A percentile compares a stretch with the other conserved stretches of the same genome.
Evolutionary conservation across 2,888 invertebrate genomes (phyloP).

Genomic region (Deilephila porcellus): DNA sequence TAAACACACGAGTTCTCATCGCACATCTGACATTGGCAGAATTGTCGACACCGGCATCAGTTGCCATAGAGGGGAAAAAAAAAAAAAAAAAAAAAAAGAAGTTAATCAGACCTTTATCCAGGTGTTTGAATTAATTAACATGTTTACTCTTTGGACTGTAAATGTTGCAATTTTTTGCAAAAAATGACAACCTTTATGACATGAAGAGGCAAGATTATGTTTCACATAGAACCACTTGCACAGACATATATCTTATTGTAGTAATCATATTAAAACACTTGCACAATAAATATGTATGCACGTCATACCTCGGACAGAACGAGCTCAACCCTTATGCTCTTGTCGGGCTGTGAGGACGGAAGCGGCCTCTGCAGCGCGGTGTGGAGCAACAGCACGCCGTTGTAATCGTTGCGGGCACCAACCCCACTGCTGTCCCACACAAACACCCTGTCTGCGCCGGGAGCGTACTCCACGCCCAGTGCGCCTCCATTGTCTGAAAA

Average conservation of each 20-base stretch:
- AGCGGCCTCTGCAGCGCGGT: slow-evolving; percentile 94
- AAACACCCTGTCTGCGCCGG: slow-evolving; percentile 92
- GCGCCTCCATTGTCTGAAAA: slow-evolving; percentile 86
- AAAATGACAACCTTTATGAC: no score
- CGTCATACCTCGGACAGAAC: slow-evolving; percentile 91
- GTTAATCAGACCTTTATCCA: no score
- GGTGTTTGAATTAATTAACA: no score
- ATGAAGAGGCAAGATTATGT: not conserved
- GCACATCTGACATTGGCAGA: no score
- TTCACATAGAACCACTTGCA: not conserved
- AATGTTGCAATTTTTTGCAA: no score
- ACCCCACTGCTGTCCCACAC: slow-evolving; percentile 93
- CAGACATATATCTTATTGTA: not conserved
- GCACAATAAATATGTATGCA: slow-evolving; percentile 22
- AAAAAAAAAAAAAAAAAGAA: no score
- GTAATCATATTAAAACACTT: not conserved
- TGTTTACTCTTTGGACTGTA: no score
- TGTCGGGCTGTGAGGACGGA: slow-evolving; percentile 88
- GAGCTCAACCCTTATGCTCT: slow-evolving; percentile 92
- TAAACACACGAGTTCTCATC: no score
- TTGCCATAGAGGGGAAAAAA: no score
- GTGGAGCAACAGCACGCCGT: slow-evolving; percentile 94
- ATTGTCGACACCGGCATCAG: no score
- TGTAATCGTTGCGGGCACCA: slow-evolving; percentile 95
- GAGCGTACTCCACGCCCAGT: slow-evolving; percentile 89